Percentiles rank a stretch among this genome's conserved stretches.
Conservation (phyloP, 2,888 invertebrate genomes). For the Copidosoma aretas region DNA sequence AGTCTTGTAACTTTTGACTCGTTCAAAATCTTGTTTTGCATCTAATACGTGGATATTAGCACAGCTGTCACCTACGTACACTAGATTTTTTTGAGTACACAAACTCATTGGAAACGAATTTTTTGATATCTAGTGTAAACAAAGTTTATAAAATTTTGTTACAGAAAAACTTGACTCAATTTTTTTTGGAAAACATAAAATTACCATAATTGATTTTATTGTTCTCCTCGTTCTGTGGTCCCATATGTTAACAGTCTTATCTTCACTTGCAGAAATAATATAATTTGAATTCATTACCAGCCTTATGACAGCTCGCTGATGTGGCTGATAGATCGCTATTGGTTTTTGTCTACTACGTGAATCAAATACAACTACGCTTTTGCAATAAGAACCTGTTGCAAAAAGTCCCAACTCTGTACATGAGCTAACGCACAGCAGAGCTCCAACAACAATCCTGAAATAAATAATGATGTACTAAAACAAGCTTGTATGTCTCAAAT, state of each 20-base stretch:
- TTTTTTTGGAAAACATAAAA: constrained; percentile 3
- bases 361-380: constrained; percentile 66
- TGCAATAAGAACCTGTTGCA: constrained; percentile 67
- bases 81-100: constrained; percentile 48
- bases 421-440: constrained; percentile 65
- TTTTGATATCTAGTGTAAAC: constrained; percentile 49
- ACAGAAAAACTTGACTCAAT: not conserved
- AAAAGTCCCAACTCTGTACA: constrained; percentile 63
- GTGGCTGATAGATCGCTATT: constrained; percentile 64
- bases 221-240: constrained; percentile 66
- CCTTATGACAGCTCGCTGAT: constrained; percentile 66
- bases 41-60: constrained; percentile 54
- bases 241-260: constrained; percentile 67
- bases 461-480: constrained; percentile 17
- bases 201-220: constrained; percentile 55
- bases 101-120: constrained; percentile 56
- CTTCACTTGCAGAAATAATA: constrained; percentile 69
- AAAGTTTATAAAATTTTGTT: constrained; percentile 26
- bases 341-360: constrained; percentile 62
- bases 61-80: constrained; percentile 54
- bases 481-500: constrained; percentile 13
- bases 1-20: constrained; percentile 50
- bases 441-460: constrained; percentile 64
- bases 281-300: constrained; percentile 60
- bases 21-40: constrained; percentile 50